Evolutionary conservation across 1,140 invertebrate species (phyloP), one percentile per base, ranked within the genome.

Genomic region (Drosophila orosa): DNA sequence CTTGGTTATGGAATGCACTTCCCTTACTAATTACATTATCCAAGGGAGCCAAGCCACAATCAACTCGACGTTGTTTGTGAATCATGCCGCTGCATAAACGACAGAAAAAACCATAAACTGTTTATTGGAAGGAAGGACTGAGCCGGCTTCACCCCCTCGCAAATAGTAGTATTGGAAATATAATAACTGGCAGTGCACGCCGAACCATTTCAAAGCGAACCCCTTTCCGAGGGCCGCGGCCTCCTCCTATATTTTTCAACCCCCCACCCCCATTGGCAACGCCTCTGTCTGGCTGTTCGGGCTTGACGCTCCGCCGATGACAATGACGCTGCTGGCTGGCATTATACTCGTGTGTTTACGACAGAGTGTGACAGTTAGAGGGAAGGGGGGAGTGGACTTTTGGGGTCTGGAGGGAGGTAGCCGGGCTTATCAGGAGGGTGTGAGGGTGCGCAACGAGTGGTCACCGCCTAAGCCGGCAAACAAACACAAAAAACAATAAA

Each of bases 291-390:
- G 80, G 25, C 79, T 89, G 83, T 83, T 89, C 73, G 84, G 80
- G 84, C 83, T 83, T 89, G 84, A 87, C 83, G 83, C 66, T 68
- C n/a, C 69, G 42, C 45, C 50, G 42, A 62, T 72, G 69, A 74
- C 74, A 77, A 61, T 77, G 73, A 69, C 50, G 63, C 74, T 52
- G 50, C 31, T 35, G 8, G 50, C 50, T 69, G 61, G 45, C 52
- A 62, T 76, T 61, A 79, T 71, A 54, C 33, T 54, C 13, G 31
- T 5, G 42, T 47, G 73, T 73, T 77, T 77, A 77, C 66, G 44
- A 17, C 22, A 22, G 55, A 50, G 45, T 60, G 44, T 66, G 67
- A 62, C 25, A 42, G 65, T 39, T 10, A 24, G 24, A 3, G 17
- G 39, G 17, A 4, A 19, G 5, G 27, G 13, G 12, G 22, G n/a